Evolutionary conservation across 2,113 vertebrate species (phyloP).

Genomic region (Coturnix japonica): DNA sequence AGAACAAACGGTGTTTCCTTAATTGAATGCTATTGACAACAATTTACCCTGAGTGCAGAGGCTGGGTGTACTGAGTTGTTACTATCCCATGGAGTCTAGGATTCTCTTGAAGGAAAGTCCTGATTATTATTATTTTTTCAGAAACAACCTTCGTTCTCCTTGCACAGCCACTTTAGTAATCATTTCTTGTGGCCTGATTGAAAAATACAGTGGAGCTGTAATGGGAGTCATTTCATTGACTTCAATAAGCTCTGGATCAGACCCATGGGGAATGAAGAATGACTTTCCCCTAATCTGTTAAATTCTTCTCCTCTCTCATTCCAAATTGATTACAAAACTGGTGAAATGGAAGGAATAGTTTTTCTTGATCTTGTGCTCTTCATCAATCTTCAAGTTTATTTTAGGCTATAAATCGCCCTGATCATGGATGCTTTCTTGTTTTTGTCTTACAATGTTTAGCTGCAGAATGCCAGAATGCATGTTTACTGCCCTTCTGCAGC

Average conservation of each 20-base stretch:
- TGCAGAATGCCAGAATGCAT: conserved; percentile 61
- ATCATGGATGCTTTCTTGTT: conserved; percentile 53
- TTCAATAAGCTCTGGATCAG: conserved; percentile 40
- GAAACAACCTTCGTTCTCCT: not conserved
- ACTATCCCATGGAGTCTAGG: not conserved
- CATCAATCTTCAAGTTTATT: conserved; percentile 56
- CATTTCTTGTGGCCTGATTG: not conserved
- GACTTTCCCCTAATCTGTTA: conserved; percentile 37
- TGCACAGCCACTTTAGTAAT: not conserved
- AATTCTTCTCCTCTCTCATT: conserved; percentile 18
- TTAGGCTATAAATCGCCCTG: conserved; percentile 51
- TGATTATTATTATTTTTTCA: not conserved
- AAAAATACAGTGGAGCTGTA: conserved; percentile 28
- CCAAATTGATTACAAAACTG: conserved; percentile 44
- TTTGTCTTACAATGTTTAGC: conserved; percentile 60
- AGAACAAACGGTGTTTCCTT: conserved; percentile 21
- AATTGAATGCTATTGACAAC: not conserved
- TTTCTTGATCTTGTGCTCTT: conserved; percentile 45
- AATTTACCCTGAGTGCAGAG: not conserved
- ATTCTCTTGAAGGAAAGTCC: conserved; percentile 1
- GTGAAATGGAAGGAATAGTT: conserved; percentile 43
- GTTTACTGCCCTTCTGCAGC: conserved; percentile 68
- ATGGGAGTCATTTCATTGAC: conserved; percentile 14
- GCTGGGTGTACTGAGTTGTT: not conserved
- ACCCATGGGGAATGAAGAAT: conserved; percentile 44